Conservation (phyloP, 2,113 vertebrate genomes). For the Okapia johnstoni region DNA sequence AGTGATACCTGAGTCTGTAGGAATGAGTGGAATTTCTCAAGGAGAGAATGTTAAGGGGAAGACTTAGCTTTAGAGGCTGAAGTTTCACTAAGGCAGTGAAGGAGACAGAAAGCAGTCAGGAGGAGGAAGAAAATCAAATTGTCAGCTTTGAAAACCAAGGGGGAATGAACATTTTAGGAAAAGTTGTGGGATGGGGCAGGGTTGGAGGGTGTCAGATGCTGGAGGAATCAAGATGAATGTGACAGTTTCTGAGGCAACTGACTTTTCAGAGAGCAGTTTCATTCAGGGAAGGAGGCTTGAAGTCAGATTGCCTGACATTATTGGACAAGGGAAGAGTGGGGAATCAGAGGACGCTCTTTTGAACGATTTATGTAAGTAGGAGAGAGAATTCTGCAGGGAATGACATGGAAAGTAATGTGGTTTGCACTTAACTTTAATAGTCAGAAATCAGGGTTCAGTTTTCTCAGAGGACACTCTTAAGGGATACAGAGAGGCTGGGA, state of each 20-base stretch:
- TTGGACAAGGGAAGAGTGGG: neutral
- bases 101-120: neutral
- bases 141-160: neutral
- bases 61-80: neutral
- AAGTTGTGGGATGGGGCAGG: neutral
- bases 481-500: neutral
- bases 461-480: neutral
- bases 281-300: neutral
- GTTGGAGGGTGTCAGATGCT: neutral
- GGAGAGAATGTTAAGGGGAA: neutral
- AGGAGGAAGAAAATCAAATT: neutral
- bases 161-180: neutral
- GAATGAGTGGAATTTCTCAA: neutral
- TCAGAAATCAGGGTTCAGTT: neutral
- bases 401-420: neutral
- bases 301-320: conserved; percentile 4
- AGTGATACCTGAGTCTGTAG: neutral
- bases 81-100: neutral
- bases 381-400: neutral
- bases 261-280: conserved; percentile 7
- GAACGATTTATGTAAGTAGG: neutral
- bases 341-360: neutral
- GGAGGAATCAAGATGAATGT: neutral
- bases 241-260: conserved; percentile 1
- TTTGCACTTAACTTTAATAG: neutral